Percentiles rank a stretch among this genome's conserved stretches.
These are phyloP conservation scores for Lagopus leucura DNA, from an alignment of 2,113 vertebrate genomes.

Conservation along the genomic window DNA sequence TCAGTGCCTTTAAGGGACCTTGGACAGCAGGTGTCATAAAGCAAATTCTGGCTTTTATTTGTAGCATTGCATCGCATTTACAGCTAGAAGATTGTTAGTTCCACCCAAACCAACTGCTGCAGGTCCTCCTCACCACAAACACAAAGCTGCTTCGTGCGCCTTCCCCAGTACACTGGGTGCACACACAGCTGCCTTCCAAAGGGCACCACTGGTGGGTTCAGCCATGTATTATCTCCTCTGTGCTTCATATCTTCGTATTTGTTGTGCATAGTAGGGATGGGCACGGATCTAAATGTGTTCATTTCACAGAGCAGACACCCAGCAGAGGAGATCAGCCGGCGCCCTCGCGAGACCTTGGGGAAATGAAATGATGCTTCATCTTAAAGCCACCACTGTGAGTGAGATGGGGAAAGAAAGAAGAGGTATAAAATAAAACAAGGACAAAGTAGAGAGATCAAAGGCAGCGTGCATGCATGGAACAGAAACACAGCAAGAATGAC, in stretches of 20 bases:
- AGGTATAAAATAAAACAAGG: constrained; percentile 12
- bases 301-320: constrained; percentile 58
- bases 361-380: constrained; percentile 20
- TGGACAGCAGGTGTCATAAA: background rate
- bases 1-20: background rate
- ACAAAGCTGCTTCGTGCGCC: background rate
- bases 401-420: background rate
- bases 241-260: constrained; percentile 46
- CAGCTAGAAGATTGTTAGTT: fast-evolving
- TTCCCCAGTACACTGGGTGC: background rate
- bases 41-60: background rate
- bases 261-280: constrained; percentile 74
- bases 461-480: background rate
- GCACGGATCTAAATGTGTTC: constrained; percentile 40
- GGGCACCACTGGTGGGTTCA: constrained; percentile 64
- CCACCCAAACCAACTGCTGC: background rate
- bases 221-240: constrained; percentile 61
- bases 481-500: background rate
- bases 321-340: background rate
- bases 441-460: constrained; percentile 38
- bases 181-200: background rate
- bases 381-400: background rate
- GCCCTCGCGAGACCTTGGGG: constrained; percentile 1
- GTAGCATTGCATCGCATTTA: fast-evolving
- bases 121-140: background rate